Base-by-base conservation (phyloP, 2,888 invertebrate genomes). In the Mechanitis messenoides region DNA sequence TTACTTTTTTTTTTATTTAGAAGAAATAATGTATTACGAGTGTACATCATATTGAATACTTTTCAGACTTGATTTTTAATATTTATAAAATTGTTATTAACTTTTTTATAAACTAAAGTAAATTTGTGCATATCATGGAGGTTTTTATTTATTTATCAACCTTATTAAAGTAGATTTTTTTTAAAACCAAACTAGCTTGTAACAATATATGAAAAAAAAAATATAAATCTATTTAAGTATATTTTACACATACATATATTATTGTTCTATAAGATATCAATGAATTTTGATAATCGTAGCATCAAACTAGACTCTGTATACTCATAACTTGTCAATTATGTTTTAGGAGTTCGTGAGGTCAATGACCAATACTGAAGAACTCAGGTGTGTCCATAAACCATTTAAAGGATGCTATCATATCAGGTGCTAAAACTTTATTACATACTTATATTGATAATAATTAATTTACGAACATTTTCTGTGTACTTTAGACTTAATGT, bases 271-370 rank as follows among this genome's bases (percentile, higher is more conserved):
- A 45, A 45, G 9, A 2, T 50, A 3, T 58, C 42, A 45, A 57
- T 1, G 38, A 11, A 58, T 53, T 53, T n/a, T 12, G 7, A 46
- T 33, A 20, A 33, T 6, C 53, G 45, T 35, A 20, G 45, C 20
- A 59, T 12, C 28, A 33, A 33, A 59, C 38, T 53, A 53, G 20
- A 38, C 20, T 42, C 28, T 47, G 9, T 11, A 42, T 35, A 42
- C 20, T 50, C 56, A 42, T 20, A 45, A 28, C 45, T 55, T 28
- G 55, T 31, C 61, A 58, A 54, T 47, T 42, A 31, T 58, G 55
- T 55, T 46, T 33, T 9, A 55, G 54, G 42, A 50, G 50, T 58
- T 62, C 50, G 42, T 55, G 58, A 58, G 58, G 58, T 53, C 58
- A 50, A 47, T n/a, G 55, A 6, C 47, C 62, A 7, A 9, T 33